Base-by-base conservation (phyloP, 2,113 vertebrate species). In the Sebastes schlegelii region DNA sequence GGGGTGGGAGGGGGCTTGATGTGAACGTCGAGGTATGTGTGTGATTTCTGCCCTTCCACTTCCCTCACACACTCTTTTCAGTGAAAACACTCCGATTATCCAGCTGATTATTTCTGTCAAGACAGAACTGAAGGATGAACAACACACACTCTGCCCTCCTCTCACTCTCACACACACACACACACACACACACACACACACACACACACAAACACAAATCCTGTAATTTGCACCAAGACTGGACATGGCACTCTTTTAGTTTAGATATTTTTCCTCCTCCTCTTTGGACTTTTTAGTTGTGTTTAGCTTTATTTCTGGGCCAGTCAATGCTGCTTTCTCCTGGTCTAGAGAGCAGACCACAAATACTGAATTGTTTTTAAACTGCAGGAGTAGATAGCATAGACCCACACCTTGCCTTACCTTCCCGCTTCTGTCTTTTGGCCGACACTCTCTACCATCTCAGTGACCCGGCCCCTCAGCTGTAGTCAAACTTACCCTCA, bases 331-430 rank as follows among this genome's bases (percentile, higher is more conserved):
- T 90, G 90, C 90, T 88, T 86, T 79, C 67, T 52, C 21, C 48
- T 76, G 83, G 86, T 89, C 84, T 80, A 67, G 83, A 85, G 60
- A 75, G 83, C 85, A 75, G 77, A 89, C 80, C 83, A 79, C 77
- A 79, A 76, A 80, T 86, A 86, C 81, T 77, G 86, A 91, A 77
- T 81, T 81, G 75, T 91, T 93, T 94, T 91, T 83, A 90, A 88
- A 82, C 74, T 84, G 79, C 82, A 91, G 90, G 80, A 86, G 74
- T 77, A 60, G 79, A 90, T 82, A 67, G 80, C 80, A 52, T 82
- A 85, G 77, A 92, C 89, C 89, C 87, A 90, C 92, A 90, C 90
- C 89, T 93, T 93, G 90, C 93, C 93, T 94, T 93, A 93, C 90
- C 79, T 80, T 82, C 83, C 84, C 23, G 71, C 85, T 80, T 89